Base-by-base conservation (phyloP, 2,888 invertebrate genomes). In the Nomada ruficornis region DNA sequence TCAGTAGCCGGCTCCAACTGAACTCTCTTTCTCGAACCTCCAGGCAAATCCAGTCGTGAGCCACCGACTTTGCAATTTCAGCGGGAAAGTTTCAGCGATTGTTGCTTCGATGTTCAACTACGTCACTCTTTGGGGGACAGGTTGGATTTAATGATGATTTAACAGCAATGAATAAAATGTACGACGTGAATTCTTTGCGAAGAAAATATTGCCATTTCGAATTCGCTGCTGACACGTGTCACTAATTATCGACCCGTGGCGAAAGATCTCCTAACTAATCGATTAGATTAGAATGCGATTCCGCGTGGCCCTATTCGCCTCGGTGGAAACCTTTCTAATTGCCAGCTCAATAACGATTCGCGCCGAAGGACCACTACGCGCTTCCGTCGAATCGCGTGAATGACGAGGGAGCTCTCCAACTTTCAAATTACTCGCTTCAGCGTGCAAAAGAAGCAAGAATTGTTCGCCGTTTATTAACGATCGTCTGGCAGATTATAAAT, bases 1-100 rank as follows among this genome's bases (percentile, higher is more conserved):
- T 77, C 82, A 77, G 60, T 10, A 26, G 18, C 65, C n/a, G 26
- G 23, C 50, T 20, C 5, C 18, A 20, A 15, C 42, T 50, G 42
- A 62, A 69, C 29, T 70, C 47, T 70, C 55, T 5, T 44, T 15
- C 44, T 7, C 0, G 0, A 29, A n/a, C 36, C 18, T 15, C 7
- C 3, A 9, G 15, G 18, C 42, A 36, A 23, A 18, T 9, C 1
- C 15, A 18, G 18, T 15, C 7, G 10, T 15, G 4, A 26, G 2
- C 9, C 9, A 10, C 63, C 42, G 11, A 2, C 60, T 10, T 13
- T 29, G 63, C 5, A 3, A 4, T 4, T 2, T 23, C 20, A 11
- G 0, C 15, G 15, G 20, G 2, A 13, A 59, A 36, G 18, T 73
- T n/a, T 23, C 1, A 63, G 9, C 52, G 18, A 42, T 62, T n/a